Evolutionary conservation across 2,888 invertebrate genomes (phyloP).

Genomic region (Drosophila maculinotata): DNA sequence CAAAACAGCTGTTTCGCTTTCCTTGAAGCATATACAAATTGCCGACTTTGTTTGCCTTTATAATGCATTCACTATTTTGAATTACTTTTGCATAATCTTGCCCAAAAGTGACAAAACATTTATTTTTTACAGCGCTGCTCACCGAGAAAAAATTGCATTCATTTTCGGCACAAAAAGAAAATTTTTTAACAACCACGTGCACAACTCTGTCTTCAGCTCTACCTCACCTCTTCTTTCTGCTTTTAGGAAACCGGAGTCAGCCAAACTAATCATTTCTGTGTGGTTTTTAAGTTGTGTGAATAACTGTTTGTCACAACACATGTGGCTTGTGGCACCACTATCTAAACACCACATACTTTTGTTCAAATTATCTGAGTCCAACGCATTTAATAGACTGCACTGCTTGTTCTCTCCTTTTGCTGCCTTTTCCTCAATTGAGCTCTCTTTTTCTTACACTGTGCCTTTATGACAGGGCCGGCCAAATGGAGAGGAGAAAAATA

Average conservation of each 20-base stretch:
- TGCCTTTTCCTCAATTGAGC: no score
- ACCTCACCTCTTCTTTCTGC: slow-evolving; percentile 2
- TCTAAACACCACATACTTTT: slow-evolving; percentile 7
- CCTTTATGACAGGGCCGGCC: no score
- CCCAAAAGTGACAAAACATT: slow-evolving; percentile 6
- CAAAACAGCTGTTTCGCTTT: slow-evolving; percentile 6
- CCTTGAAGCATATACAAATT: neutral
- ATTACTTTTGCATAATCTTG: neutral
- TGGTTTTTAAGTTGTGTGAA: slow-evolving; percentile 2
- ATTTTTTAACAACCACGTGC: neutral
- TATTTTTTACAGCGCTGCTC: neutral
- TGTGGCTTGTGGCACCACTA: slow-evolving; percentile 16
- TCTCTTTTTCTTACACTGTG: no score
- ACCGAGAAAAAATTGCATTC: slow-evolving; percentile 1
- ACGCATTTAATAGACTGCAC: no score
- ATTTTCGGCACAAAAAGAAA: neutral
- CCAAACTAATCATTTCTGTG: slow-evolving; percentile 19
- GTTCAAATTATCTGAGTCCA: slow-evolving; percentile 1
- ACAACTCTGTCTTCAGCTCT: neutral
- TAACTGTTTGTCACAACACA: slow-evolving; percentile 7
- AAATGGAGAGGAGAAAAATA: no score
- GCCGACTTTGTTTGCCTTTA: neutral
- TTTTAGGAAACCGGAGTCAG: slow-evolving; percentile 8
- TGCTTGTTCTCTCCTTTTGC: no score
- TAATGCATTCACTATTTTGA: neutral